Percentiles rank a stretch among this genome's conserved stretches.
Evolutionary conservation across 2,888 invertebrate genomes (phyloP).

Genomic region (Ormyrus thymus): DNA sequence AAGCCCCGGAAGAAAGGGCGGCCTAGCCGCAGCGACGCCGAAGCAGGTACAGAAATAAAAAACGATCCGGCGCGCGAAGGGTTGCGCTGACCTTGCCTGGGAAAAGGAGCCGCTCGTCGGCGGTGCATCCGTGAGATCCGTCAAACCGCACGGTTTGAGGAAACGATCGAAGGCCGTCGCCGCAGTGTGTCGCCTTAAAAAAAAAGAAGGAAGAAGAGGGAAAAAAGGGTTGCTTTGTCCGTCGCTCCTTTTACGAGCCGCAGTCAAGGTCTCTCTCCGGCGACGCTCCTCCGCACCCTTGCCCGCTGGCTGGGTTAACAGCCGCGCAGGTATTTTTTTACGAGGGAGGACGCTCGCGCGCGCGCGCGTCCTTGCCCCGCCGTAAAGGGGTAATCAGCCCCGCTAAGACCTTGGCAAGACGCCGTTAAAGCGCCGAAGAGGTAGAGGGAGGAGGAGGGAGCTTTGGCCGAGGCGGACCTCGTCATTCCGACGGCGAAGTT

Average conservation of each 20-base stretch:
- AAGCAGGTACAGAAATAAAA: slow-evolving; percentile 52
- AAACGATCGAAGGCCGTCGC: slow-evolving; percentile 52
- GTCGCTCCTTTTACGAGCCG: slow-evolving; percentile 33
- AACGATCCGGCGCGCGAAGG: slow-evolving; percentile 34
- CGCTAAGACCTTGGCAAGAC: neutral
- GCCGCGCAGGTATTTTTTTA: slow-evolving; percentile 65
- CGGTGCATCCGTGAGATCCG: slow-evolving; percentile 40
- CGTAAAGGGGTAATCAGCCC: slow-evolving; percentile 75
- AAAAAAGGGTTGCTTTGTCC: slow-evolving; percentile 61
- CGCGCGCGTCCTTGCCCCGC: slow-evolving; percentile 54
- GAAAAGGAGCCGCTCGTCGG: neutral
- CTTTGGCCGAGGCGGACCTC: slow-evolving; percentile 50
- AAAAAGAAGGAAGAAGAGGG: too few relatives aligned
- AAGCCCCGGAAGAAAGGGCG: slow-evolving; percentile 29
- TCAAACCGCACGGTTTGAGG: slow-evolving; percentile 57
- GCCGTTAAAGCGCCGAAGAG: too few relatives aligned
- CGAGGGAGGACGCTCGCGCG: slow-evolving; percentile 60
- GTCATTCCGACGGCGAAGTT: slow-evolving; percentile 71
- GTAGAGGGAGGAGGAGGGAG: neutral
- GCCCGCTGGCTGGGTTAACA: slow-evolving; percentile 63
- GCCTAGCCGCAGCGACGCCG: neutral
- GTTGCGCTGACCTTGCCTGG: slow-evolving; percentile 44
- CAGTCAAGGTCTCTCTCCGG: slow-evolving; percentile 59
- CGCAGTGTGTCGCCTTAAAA: neutral
- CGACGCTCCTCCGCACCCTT: slow-evolving; percentile 7